Evolutionary conservation across 2,888 invertebrate genomes (phyloP).

Genomic region (Allacma fusca): DNA sequence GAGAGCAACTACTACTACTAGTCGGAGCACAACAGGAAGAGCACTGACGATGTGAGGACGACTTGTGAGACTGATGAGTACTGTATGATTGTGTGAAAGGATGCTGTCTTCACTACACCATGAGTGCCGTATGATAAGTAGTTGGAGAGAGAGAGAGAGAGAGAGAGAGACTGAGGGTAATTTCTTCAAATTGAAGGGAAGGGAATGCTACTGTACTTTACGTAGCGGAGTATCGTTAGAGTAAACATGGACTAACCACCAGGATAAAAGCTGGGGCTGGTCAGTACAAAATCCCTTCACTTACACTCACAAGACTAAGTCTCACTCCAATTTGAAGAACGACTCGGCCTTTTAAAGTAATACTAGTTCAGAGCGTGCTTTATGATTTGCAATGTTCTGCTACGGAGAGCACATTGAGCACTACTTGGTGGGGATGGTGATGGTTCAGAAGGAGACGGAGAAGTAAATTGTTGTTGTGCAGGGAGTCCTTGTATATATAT

Average conservation of each 20-base stretch:
- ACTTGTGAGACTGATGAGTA: neutral
- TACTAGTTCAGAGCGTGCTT: neutral
- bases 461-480: neutral
- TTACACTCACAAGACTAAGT: neutral
- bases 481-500: neutral
- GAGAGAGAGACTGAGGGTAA: slow-evolving; percentile 1
- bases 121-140: neutral
- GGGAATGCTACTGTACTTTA: neutral
- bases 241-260: neutral
- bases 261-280: neutral
- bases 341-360: neutral
- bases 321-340: slow-evolving; percentile 7
- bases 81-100: slow-evolving; percentile 5
- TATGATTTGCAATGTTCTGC: neutral
- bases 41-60: no score
- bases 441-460: neutral
- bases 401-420: neutral
- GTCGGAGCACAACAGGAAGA: no score
- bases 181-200: slow-evolving; percentile 6
- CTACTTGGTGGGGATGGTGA: neutral
- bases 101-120: no score
- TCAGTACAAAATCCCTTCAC: neutral
- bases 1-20: no score
- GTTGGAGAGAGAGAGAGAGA: no score
- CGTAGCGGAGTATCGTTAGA: neutral